These are phyloP conservation scores for Gasteruption jaculator DNA, from an alignment of 2,888 invertebrate species.

Conservation along the genomic window DNA sequence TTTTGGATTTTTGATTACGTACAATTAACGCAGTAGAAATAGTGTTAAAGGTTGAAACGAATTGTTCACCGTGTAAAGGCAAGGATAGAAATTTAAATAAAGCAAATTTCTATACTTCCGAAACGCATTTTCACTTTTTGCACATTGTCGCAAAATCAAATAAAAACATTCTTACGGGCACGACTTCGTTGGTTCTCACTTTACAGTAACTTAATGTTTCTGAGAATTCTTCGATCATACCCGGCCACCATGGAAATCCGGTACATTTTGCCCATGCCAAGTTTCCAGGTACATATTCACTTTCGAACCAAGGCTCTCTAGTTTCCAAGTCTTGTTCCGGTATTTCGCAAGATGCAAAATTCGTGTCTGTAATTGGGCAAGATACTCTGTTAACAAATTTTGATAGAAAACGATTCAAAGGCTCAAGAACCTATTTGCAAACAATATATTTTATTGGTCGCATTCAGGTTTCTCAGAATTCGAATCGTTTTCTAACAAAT, in stretches of 20 bases:
- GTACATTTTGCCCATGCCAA: conserved; percentile 62
- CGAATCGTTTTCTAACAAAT: too few species aligned
- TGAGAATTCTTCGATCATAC: conserved; percentile 67
- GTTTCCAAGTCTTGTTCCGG: conserved; percentile 54
- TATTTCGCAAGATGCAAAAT: conserved; percentile 54
- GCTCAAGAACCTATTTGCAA: background rate
- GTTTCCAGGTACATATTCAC: conserved; percentile 62
- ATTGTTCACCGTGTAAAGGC: background rate
- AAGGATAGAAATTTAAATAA: conserved; percentile 18
- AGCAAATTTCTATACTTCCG: background rate
- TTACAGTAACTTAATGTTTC: conserved; percentile 43
- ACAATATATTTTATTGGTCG: too few species aligned
- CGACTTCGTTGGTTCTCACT: conserved; percentile 5
- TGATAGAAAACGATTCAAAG: background rate
- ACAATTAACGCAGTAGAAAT: too few species aligned
- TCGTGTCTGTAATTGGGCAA: conserved; percentile 43
- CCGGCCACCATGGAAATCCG: conserved; percentile 71
- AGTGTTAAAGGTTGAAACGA: too few species aligned
- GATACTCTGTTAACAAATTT: background rate
- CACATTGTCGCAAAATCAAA: background rate
- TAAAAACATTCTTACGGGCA: conserved; percentile 23
- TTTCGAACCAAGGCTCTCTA: conserved; percentile 58
- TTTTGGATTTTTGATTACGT: too few species aligned
- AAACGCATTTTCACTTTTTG: conserved; percentile 10
- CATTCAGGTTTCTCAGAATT: too few species aligned